phyloP scores from a whole-genome alignment of 1,140 invertebrate species.

The Orius laevigatus region DNA sequence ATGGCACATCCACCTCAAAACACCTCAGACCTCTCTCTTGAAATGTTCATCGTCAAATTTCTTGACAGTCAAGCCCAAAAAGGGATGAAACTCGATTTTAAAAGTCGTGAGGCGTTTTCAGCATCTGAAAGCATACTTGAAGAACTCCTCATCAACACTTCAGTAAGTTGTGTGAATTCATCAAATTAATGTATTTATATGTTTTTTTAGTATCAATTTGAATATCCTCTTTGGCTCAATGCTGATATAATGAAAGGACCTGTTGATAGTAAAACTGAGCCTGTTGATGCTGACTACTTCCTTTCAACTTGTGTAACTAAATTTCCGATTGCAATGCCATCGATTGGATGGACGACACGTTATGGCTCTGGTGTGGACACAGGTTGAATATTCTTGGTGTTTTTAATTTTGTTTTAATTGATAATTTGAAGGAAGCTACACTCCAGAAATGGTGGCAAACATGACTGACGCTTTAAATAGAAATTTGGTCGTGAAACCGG shows the following conservation, averaged over 20 bases:
- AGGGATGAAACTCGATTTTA: conserved; percentile 81
- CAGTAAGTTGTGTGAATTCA: conserved; percentile 6
- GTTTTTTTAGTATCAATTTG: conserved; percentile 31
- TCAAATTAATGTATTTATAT: conserved; percentile 3
- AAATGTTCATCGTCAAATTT: conserved; percentile 41
- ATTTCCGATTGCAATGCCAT: conserved; percentile 51
- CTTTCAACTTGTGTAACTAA: conserved; percentile 33
- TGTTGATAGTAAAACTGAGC: conserved; percentile 36
- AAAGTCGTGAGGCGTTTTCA: conserved; percentile 61
- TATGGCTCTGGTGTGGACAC: conserved; percentile 26
- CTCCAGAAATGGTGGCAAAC: conserved; percentile 42
- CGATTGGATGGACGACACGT: conserved; percentile 75
- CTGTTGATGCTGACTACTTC: conserved; percentile 53
- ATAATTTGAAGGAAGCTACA: conserved; percentile 40
- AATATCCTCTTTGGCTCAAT: conserved; percentile 70
- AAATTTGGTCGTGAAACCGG: conserved; percentile 37
- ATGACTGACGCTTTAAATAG: conserved; percentile 51
- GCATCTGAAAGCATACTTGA: conserved; percentile 14
- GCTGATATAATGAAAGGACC: conserved; percentile 74
- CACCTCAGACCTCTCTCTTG: conserved; percentile 56
- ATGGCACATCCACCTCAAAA: conserved; percentile 70
- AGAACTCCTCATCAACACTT: conserved; percentile 11
- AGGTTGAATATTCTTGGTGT: conserved; percentile 5
- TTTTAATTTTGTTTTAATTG: too few relatives aligned
- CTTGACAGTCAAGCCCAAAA: conserved; percentile 25